Base-by-base conservation (phyloP, 2,113 vertebrate species). In the Myiozetetes cayanensis region DNA sequence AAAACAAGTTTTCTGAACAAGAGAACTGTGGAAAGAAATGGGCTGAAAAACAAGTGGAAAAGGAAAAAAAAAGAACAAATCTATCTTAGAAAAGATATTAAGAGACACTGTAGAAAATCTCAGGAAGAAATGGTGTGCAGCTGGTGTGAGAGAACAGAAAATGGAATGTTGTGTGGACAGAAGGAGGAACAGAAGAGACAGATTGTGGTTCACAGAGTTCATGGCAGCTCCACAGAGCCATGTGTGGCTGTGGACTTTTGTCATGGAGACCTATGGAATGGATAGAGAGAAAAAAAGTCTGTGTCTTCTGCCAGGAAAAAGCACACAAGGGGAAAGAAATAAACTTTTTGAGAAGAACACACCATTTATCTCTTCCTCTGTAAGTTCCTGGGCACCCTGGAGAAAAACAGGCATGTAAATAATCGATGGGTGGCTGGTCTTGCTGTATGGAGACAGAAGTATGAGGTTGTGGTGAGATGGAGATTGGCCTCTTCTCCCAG, bases 111-210 rank as follows among this genome's bases (percentile, higher is more conserved):
- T 44, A 22, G 4, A 75, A 94, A 93, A 81, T 81, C 20, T 14
- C 39, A 13, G 49, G 47, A 62, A 91, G 61, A 89, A 95, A 81
- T 3, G 5, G 8, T 71, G 52, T 56, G 73, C 56, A 84, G 68
- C 66, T 94, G 65, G 21, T 71, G 52, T 89, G 77, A 75, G 70
- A 89, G 47, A 96, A 50, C 33, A 78, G 49, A 78, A 75, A 49
- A 55, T 0, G 16, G 6, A 79, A 74, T 41, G 22, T 71, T 70
- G 59, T 80, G 49, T 7, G 9, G 50, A 62, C 84, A 92, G 89
- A 86, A 94, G 91, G 81, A 91, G 41, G 85, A 93, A 82, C 87
- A 94, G 87, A 91, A 89, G 74, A 93, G 71, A 37, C 80, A 95
- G 94, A 78, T 59, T 85, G 87, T 39, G 77, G 68, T 84, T 94